Evolutionary conservation across 2,888 invertebrate species (phyloP).

Genomic region (Subacronicta megacephala): DNA sequence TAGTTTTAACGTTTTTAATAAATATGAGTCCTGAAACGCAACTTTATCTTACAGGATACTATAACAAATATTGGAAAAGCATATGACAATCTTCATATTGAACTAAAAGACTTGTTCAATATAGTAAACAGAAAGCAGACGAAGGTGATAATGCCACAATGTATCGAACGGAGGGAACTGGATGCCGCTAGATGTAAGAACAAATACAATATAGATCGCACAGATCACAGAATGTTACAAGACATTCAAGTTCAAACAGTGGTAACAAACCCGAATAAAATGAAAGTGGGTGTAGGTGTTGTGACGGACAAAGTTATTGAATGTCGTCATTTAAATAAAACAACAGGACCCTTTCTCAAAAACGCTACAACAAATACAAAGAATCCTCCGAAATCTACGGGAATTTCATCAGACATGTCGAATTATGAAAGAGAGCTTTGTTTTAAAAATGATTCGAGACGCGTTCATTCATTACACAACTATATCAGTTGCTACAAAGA

Average conservation of each 20-base stretch:
- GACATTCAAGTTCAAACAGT: conserved; percentile 51
- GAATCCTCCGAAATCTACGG: conserved; percentile 61
- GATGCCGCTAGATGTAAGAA: conserved; percentile 35
- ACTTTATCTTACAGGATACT: conserved; percentile 67
- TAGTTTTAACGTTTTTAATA: not conserved
- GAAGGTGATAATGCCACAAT: conserved; percentile 1
- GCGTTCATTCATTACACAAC: not conserved
- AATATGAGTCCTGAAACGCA: not conserved
- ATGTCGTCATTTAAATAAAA: conserved; percentile 11
- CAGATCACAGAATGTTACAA: conserved; percentile 39
- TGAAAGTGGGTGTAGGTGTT: conserved; percentile 16
- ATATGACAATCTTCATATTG: conserved; percentile 71
- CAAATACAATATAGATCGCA: conserved; percentile 34
- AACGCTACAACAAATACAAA: conserved; percentile 65
- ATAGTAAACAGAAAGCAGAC: conserved; percentile 26
- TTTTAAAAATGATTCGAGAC: not conserved
- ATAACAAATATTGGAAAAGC: conserved; percentile 68
- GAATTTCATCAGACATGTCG: conserved; percentile 35
- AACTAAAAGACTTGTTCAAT: conserved; percentile 62
- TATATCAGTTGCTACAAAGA: conserved; percentile 3
- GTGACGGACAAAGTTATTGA: conserved; percentile 22
- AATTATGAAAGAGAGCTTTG: conserved; percentile 2
- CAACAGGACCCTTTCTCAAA: conserved; percentile 25
- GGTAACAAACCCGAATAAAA: conserved; percentile 27
- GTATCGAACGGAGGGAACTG: conserved; percentile 6